phyloP scores from a whole-genome alignment of 2,888 invertebrate species.

The Erannis defoliaria region DNA sequence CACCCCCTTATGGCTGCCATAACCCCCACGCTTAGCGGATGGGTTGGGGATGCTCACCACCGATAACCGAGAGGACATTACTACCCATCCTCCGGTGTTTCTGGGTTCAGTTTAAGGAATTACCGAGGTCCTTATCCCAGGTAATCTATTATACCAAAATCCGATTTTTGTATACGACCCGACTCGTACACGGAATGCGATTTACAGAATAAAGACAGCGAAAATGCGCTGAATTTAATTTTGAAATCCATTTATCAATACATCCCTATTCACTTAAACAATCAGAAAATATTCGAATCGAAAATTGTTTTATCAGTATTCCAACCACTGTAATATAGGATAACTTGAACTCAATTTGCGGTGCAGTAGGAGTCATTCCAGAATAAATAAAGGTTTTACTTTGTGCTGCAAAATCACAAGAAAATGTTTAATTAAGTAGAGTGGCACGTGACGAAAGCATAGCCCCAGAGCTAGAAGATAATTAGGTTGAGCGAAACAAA shows the following conservation, averaged over 20 bases:
- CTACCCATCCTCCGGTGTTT: too few species aligned
- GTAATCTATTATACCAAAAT: too few species aligned
- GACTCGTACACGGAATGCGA: too few species aligned
- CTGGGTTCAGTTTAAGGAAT: too few species aligned
- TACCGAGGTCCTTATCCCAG: too few species aligned
- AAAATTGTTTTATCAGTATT: constrained; percentile 23
- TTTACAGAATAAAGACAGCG: background rate
- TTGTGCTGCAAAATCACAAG: constrained; percentile 50
- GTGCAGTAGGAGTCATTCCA: constrained; percentile 8
- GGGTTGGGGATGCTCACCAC: too few species aligned
- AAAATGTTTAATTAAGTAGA: constrained; percentile 74
- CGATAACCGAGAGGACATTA: too few species aligned
- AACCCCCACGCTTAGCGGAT: too few species aligned
- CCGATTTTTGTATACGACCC: too few species aligned
- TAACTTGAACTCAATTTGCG: background rate
- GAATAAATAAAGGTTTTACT: constrained; percentile 4
- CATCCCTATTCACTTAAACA: constrained; percentile 15
- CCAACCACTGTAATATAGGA: background rate
- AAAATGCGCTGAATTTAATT: background rate
- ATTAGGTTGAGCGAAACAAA: constrained; percentile 63
- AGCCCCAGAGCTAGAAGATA: constrained; percentile 55
- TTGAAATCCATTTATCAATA: constrained; percentile 9
- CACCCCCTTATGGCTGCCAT: too few species aligned
- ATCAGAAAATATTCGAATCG: constrained; percentile 22
- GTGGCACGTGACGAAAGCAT: constrained; percentile 69